These are phyloP conservation scores for Marcusenius ussheri DNA, from an alignment of 2,113 vertebrate genomes.

Conservation along the genomic window DNA sequence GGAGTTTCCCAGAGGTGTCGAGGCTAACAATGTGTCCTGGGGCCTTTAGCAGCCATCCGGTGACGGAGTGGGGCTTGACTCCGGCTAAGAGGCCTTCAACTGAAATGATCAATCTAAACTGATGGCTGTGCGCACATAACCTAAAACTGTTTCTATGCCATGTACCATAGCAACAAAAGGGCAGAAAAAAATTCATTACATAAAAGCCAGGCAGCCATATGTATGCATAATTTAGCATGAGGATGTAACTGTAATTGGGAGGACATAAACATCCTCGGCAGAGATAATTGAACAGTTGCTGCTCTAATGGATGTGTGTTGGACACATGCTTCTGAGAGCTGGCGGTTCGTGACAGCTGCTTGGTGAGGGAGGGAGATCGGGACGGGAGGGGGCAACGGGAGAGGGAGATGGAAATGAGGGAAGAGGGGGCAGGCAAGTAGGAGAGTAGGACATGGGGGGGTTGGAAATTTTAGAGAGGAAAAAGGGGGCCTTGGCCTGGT, in stretches of 20 bases:
- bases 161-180: conserved; percentile 1
- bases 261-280: conserved; percentile 27
- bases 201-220: conserved; percentile 13
- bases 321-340: conserved; percentile 9
- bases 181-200: conserved; percentile 6
- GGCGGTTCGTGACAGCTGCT: conserved; percentile 20
- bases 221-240: conserved; percentile 26
- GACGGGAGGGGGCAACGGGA: not conserved
- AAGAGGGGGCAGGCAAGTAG: not conserved
- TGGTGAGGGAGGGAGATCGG: not conserved
- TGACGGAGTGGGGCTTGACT: not conserved
- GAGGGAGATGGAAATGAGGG: not conserved
- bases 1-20: not conserved
- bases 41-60: not conserved
- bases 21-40: not conserved
- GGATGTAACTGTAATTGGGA: conserved; percentile 28
- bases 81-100: not conserved
- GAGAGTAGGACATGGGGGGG: not conserved
- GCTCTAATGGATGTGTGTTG: conserved; percentile 25
- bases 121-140: not conserved
- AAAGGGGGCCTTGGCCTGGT: not conserved
- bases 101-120: not conserved
- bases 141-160: not conserved
- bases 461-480: not conserved
- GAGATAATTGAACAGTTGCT: conserved; percentile 30